Evolutionary conservation across 2,113 vertebrate species (phyloP).

Genomic region (Struthidea cinerea): DNA sequence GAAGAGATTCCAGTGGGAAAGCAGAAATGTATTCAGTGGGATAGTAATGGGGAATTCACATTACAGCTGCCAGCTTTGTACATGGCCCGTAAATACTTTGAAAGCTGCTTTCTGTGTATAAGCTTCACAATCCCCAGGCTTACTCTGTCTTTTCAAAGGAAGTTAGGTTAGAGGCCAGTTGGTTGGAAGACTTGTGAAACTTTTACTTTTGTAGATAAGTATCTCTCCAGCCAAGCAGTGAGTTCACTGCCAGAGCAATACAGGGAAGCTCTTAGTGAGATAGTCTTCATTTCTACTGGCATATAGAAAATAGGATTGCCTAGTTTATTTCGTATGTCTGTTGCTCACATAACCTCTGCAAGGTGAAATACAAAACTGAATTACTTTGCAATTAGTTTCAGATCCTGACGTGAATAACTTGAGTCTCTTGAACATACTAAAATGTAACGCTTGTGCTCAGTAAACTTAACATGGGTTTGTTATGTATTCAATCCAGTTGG

Average conservation of each 20-base stretch:
- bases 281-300: background rate
- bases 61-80: conserved; percentile 4
- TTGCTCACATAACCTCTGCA: conserved; percentile 10
- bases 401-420: conserved; percentile 5
- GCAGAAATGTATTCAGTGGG: background rate
- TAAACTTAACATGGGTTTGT: background rate
- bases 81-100: background rate
- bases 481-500: background rate
- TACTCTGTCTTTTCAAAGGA: background rate
- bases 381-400: conserved; percentile 25
- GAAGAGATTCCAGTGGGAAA: conserved; percentile 33
- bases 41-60: conserved; percentile 7
- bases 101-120: conserved; percentile 1
- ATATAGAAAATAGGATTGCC: background rate
- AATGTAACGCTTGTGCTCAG: background rate
- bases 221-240: background rate
- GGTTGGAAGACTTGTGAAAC: background rate
- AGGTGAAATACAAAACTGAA: conserved; percentile 25
- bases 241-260: background rate
- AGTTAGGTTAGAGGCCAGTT: background rate
- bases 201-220: background rate
- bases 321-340: conserved; percentile 17
- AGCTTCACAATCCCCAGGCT: background rate
- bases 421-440: background rate
- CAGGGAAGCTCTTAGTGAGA: background rate